Conservation (phyloP, 1,140 invertebrate species). For the Ceratitis capitata region DNA sequence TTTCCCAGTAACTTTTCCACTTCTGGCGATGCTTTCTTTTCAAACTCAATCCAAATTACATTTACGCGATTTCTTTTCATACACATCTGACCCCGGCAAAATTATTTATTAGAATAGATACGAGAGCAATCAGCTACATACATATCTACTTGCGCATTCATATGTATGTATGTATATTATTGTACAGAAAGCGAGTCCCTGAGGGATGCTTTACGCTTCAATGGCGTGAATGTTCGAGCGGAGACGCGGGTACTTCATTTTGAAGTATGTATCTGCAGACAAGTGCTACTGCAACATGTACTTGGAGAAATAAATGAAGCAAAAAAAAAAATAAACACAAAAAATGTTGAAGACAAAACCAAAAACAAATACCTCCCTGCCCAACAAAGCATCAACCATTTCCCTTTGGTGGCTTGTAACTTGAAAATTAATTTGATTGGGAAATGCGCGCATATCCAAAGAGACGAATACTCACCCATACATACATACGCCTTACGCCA, state of each 20-base stretch:
- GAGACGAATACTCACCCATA: background rate
- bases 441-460: background rate
- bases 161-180: too few relatives aligned
- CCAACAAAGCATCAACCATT: too few relatives aligned
- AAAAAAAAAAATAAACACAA: too few relatives aligned
- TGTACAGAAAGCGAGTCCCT: too few relatives aligned
- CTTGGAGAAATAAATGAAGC: background rate
- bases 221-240: background rate
- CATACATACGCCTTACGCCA: background rate
- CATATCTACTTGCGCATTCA: too few relatives aligned
- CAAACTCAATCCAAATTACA: slow-evolving; percentile 4
- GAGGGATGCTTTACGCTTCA: slow-evolving; percentile 15
- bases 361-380: background rate
- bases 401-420: background rate
- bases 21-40: background rate
- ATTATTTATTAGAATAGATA: slow-evolving; percentile 32
- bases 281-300: slow-evolving; percentile 7
- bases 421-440: slow-evolving; percentile 35
- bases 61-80: background rate
- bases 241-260: background rate
- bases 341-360: background rate
- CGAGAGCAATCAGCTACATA: background rate
- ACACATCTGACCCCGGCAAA: slow-evolving; percentile 2
- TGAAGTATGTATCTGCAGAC: background rate
- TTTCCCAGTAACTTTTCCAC: background rate